These are phyloP conservation scores for Aspidoscelis tigris DNA, from an alignment of 2,113 vertebrate genomes.

Conservation along the genomic window DNA sequence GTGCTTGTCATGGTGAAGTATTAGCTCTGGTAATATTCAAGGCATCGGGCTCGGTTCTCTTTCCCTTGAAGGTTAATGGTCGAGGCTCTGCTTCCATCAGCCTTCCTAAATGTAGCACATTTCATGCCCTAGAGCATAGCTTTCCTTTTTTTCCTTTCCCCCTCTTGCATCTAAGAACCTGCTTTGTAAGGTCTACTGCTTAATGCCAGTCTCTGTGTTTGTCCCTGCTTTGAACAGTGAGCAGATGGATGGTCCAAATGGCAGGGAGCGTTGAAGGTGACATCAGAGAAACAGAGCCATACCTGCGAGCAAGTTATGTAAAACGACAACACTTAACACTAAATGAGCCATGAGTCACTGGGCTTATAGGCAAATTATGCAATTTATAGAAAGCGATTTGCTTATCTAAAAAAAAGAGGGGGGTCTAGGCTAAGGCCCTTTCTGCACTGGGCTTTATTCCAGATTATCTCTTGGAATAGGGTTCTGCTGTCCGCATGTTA, in stretches of 20 bases:
- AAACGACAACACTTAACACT: constrained; percentile 51
- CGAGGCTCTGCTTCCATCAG: constrained; percentile 82
- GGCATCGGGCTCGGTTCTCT: constrained; percentile 81
- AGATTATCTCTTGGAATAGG: too few relatives aligned
- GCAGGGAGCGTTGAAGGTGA: neutral
- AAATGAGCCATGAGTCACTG: constrained; percentile 46
- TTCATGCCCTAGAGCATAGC: constrained; percentile 77
- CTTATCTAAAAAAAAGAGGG: neutral
- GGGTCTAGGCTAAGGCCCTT: too few relatives aligned
- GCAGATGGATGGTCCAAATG: neutral
- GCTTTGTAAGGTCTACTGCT: constrained; percentile 12
- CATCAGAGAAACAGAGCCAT: constrained; percentile 3
- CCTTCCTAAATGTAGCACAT: constrained; percentile 76
- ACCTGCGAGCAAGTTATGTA: constrained; percentile 9
- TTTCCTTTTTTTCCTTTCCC: neutral
- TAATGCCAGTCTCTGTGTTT: constrained; percentile 62
- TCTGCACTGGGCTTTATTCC: too few relatives aligned
- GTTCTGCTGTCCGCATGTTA: too few relatives aligned
- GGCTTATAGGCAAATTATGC: constrained; percentile 66
- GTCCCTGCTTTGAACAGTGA: neutral
- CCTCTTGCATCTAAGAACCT: constrained; percentile 12
- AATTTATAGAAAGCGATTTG: constrained; percentile 53
- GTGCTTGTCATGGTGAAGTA: constrained; percentile 92
- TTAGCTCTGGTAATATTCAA: constrained; percentile 84
- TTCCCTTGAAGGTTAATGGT: constrained; percentile 89